Base-by-base conservation (phyloP, 2,888 invertebrate species). In the Neuroscelio doddi region DNA sequence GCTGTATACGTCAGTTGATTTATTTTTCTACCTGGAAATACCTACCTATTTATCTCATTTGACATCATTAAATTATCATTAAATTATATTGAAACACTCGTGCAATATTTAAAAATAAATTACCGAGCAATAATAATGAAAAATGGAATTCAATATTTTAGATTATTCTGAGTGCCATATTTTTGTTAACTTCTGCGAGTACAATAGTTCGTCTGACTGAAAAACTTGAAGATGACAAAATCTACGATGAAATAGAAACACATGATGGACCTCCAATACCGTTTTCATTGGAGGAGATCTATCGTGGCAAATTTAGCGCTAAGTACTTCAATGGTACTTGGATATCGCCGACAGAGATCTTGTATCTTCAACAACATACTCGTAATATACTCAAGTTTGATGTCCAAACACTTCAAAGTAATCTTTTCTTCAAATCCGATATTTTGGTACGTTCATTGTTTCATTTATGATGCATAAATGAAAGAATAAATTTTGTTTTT, bases 301-400 rank as follows among this genome's bases (percentile, higher is more conserved):
- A 85, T 61, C 69, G 70, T 2, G 78, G 80, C 26, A 68, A 73
- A 38, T 86, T 81, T 63, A 71, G 74, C 1, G 71, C 80, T 5
- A 70, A 68, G 45, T 56, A 70, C 15, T 86, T 86, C 74, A 86
- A 86, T 61, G 87, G 85, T 27, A 82, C 83, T 3, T 87, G 87
- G 87, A 81, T 85, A 63, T 85, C 86, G 39, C 76, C 77, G 21
- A 78, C 76, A 26, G 79, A 80, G 68, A 80, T 85, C 56, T 64
- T 85, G 51, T 83, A 81, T 59, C 65, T 68, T 14, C 72, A 82
- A 30, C 30, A 21, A 9, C 30, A 61, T 3, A 64, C 70, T 3
- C 73, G 73, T 15, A 68, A 80, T 26, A 57, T 85, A 10, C 59
- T 72, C 1, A 63, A 75, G 44, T 84, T 79, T 61, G 74, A 85